Evolutionary conservation across 2,888 invertebrate species (phyloP), one percentile per base, ranked within the genome.

Genomic region (Malthinus seriepunctatus): DNA sequence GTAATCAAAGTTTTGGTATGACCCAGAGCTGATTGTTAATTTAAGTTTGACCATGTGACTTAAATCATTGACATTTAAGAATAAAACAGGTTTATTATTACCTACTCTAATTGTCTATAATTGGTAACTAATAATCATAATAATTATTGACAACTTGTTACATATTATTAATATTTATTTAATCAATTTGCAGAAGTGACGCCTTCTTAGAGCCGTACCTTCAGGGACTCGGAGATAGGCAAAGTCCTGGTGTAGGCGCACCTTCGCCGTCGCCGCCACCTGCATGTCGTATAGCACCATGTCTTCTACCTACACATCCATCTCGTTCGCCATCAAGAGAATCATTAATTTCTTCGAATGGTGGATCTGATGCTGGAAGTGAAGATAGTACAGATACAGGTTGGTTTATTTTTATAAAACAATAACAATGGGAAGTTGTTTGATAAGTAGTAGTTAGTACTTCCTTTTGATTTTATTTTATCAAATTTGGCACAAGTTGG

Each of bases 161-260:
- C 23, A 23, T 45, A 7, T 35, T 35, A n/a, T 35, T 10, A 9
- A 35, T 35, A 35, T 35, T 35, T 35, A n/a, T 35, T n/a, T 35
- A 79, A 78, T 74, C 23, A 23, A 23, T 23, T 87, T 87, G 0
- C 85, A 90, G 89, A 81, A 88, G 87, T 81, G 78, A 78, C 69
- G 88, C 88, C 64, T 89, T 89, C 77, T 82, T 89, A 72, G 89
- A 90, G 76, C 88, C 89, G 34, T 89, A 89, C 75, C 81, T 89
- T 65, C 88, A 88, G 73, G 85, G 85, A 45, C 79, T 87, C 73
- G 79, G 78, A 45, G 73, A 75, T 62, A 71, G 74, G n/a, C 75
- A 72, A 59, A 76, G 72, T 64, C 73, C 69, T 42, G 72, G 70
- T 7, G 68, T 71, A 50, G 83, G 66, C 74, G 82, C 63, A 73